phyloP scores from a whole-genome alignment of 2,888 invertebrate species.

The Holacanthella duospinosa region DNA sequence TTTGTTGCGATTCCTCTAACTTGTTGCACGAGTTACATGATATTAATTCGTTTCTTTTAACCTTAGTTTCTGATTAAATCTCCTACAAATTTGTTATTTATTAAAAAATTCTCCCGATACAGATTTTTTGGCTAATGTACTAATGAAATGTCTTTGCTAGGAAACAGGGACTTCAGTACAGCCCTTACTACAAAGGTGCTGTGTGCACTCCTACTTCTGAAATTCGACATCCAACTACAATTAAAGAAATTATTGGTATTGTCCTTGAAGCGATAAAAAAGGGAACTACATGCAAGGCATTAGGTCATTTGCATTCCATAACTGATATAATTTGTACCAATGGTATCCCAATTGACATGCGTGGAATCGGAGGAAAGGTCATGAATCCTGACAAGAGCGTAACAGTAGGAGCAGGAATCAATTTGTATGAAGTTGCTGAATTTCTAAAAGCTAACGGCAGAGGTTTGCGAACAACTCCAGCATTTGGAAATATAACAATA shows the following conservation, averaged over 20 bases:
- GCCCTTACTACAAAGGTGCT: constrained; percentile 1
- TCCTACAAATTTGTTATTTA: no score
- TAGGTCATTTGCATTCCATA: constrained; percentile 8
- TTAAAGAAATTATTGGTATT: constrained; percentile 5
- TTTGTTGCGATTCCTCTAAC: no score
- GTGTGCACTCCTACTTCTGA: not conserved
- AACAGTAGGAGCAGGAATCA: constrained; percentile 12
- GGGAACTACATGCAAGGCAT: constrained; percentile 5
- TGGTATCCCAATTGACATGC: constrained; percentile 10
- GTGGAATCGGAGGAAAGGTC: not conserved
- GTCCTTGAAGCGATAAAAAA: constrained; percentile 9
- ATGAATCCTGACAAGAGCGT: constrained; percentile 8
- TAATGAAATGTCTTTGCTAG: no score
- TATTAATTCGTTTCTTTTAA: no score
- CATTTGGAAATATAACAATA: constrained; percentile 16
- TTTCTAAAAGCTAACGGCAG: constrained; percentile 6
- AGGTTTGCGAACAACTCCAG: constrained; percentile 7
- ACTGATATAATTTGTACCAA: constrained; percentile 14
- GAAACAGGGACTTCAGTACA: constrained; percentile 4
- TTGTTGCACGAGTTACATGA: no score
- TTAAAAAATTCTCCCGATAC: no score
- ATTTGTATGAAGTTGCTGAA: constrained; percentile 4
- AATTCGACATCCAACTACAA: constrained; percentile 4
- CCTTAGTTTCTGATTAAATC: no score
- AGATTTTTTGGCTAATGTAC: no score